A percentile compares a stretch with the other conserved stretches of the same genome.
Evolutionary conservation across 2,888 invertebrate species (phyloP).

Genomic region (Rugalucina vietnamica): DNA sequence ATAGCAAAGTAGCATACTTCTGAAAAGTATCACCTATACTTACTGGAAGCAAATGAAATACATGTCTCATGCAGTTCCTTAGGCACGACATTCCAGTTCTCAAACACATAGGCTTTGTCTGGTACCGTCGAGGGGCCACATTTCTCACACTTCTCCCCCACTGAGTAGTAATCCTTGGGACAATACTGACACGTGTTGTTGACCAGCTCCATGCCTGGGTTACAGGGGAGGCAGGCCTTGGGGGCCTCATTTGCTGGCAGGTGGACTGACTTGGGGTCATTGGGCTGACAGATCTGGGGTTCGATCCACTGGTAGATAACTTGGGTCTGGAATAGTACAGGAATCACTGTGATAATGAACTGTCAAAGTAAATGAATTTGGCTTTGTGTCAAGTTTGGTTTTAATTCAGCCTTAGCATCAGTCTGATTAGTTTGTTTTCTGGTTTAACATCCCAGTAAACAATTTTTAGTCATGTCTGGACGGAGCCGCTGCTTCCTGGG

Average conservation of each 20-base stretch:
- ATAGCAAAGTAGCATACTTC: too few relatives aligned
- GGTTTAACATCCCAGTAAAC: too few relatives aligned
- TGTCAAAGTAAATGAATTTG: too few relatives aligned
- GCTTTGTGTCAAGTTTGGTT: too few relatives aligned
- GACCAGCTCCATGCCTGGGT: constrained; percentile 85
- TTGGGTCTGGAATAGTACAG: constrained; percentile 83
- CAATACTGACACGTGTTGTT: constrained; percentile 85
- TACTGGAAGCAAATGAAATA: constrained; percentile 74
- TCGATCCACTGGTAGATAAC: constrained; percentile 85
- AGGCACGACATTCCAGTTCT: constrained; percentile 85
- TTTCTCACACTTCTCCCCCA: constrained; percentile 70
- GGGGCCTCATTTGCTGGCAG: constrained; percentile 82
- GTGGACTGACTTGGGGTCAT: constrained; percentile 81
- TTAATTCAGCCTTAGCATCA: too few relatives aligned
- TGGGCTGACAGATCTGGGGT: constrained; percentile 86
- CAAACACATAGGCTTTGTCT: constrained; percentile 85
- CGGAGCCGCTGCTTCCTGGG: too few relatives aligned
- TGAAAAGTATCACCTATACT: too few relatives aligned
- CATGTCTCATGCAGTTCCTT: constrained; percentile 85
- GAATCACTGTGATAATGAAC: too few relatives aligned
- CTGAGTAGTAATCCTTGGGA: constrained; percentile 80
- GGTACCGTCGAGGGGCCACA: constrained; percentile 85
- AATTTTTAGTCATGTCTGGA: too few relatives aligned
- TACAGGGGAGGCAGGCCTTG: constrained; percentile 85
- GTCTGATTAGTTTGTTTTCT: too few relatives aligned